phyloP scores from a whole-genome alignment of 1,140 invertebrate genomes.

The Berghia stephanieae region DNA sequence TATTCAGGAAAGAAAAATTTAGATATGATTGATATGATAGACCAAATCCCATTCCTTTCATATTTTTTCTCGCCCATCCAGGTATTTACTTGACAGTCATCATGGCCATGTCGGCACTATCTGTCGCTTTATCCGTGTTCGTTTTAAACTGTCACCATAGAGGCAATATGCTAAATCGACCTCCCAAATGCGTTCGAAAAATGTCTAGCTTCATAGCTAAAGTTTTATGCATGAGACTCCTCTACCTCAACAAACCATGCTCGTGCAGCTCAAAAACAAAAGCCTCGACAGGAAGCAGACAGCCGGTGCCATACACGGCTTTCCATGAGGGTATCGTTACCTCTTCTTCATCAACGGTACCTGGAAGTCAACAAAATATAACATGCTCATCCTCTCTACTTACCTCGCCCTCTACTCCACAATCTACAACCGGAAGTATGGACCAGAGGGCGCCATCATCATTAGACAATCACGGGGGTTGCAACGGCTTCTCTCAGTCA shows the following conservation, averaged over 20 bases:
- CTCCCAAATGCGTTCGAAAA: conserved; percentile 48
- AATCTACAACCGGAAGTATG: no score
- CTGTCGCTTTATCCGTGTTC: conserved; percentile 65
- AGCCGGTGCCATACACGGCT: neutral
- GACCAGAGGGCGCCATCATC: no score
- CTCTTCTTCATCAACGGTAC: no score
- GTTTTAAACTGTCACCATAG: conserved; percentile 65
- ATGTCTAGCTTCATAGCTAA: conserved; percentile 36
- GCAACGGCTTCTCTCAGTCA: no score
- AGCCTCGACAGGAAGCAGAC: neutral
- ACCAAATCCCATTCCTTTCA: no score
- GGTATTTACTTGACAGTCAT: conserved; percentile 66
- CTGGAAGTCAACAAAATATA: no score
- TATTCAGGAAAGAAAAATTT: no score
- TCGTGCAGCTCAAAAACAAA: neutral
- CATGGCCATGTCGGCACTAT: conserved; percentile 66
- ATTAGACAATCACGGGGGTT: no score
- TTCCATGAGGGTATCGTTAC: neutral
- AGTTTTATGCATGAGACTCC: conserved; percentile 46
- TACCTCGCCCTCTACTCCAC: no score
- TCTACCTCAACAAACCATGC: conserved; percentile 20
- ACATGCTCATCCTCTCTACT: no score
- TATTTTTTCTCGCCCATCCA: no score
- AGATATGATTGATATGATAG: no score
- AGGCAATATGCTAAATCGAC: conserved; percentile 45